Conservation (phyloP, 2,888 invertebrate species). For the Heliconius aoede region DNA sequence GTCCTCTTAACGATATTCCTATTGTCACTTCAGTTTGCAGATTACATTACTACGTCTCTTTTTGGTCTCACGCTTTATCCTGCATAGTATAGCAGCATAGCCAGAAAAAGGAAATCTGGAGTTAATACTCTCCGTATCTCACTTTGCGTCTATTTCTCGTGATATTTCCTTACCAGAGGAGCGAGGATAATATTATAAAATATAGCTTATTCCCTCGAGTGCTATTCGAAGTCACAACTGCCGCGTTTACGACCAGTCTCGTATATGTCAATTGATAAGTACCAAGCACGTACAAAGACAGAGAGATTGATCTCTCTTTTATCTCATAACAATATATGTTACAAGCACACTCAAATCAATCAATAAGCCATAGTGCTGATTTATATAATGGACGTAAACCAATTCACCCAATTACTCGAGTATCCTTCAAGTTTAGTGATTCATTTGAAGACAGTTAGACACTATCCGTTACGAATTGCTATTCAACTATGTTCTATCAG, state of each 20-base stretch:
- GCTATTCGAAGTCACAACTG: too few species aligned
- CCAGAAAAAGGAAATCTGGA: background rate
- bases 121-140: background rate
- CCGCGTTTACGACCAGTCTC: too few species aligned
- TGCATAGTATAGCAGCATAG: too few species aligned
- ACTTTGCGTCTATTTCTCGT: too few species aligned
- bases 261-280: background rate
- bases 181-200: too few species aligned
- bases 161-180: too few species aligned
- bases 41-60: too few species aligned
- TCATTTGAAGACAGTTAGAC: slow-evolving; percentile 23
- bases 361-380: slow-evolving; percentile 8
- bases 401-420: slow-evolving; percentile 26
- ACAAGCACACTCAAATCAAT: slow-evolving; percentile 16
- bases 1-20: too few species aligned
- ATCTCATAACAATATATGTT: background rate
- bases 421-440: slow-evolving; percentile 29
- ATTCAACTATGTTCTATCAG: background rate
- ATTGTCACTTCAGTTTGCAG: too few species aligned
- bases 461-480: slow-evolving; percentile 21
- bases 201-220: too few species aligned
- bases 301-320: background rate
- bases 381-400: slow-evolving; percentile 27
- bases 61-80: background rate
- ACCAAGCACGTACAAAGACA: background rate